These are phyloP conservation scores for Bombyx mori DNA, from an alignment of 1,140 invertebrate genomes.

Conservation along the genomic window DNA sequence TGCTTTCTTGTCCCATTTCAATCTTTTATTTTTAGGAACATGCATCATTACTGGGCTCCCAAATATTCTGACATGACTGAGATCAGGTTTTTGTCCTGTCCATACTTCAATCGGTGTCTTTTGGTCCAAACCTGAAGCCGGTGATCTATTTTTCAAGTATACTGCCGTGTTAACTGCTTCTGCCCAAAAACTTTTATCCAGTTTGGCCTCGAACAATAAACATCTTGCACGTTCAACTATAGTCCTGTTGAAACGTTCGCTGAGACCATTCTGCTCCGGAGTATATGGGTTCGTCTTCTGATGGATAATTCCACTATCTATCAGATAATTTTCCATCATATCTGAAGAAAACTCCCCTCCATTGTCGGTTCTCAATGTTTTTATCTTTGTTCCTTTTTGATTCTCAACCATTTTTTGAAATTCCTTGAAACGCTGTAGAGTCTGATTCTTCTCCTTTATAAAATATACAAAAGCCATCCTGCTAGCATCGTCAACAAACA, in stretches of 20 bases:
- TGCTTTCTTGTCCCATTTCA: conserved; percentile 33
- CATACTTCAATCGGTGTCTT: neutral
- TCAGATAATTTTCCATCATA: no score
- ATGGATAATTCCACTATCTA: no score
- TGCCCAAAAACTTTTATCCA: no score
- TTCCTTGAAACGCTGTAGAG: conserved; percentile 18
- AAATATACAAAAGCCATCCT: no score
- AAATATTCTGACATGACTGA: conserved; percentile 43
- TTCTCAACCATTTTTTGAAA: conserved; percentile 18
- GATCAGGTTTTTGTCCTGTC: conserved; percentile 14
- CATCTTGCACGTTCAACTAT: no score
- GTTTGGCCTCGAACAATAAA: no score
- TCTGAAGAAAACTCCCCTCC: conserved; percentile 19
- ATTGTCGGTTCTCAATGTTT: conserved; percentile 31
- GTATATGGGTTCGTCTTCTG: no score
- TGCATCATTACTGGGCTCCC: conserved; percentile 26
- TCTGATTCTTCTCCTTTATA: conserved; percentile 25
- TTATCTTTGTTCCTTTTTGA: conserved; percentile 14
- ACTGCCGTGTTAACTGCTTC: conserved; percentile 11
- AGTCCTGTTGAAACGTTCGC: no score
- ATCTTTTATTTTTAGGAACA: conserved; percentile 24
- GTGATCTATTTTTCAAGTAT: conserved; percentile 16
- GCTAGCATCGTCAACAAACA: conserved; percentile 20
- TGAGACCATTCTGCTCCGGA: no score
- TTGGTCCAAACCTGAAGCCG: conserved; percentile 27